Evolutionary conservation across 2,888 invertebrate genomes (phyloP), one percentile per base, ranked within the genome.

Genomic region (Ophion ellenae): DNA sequence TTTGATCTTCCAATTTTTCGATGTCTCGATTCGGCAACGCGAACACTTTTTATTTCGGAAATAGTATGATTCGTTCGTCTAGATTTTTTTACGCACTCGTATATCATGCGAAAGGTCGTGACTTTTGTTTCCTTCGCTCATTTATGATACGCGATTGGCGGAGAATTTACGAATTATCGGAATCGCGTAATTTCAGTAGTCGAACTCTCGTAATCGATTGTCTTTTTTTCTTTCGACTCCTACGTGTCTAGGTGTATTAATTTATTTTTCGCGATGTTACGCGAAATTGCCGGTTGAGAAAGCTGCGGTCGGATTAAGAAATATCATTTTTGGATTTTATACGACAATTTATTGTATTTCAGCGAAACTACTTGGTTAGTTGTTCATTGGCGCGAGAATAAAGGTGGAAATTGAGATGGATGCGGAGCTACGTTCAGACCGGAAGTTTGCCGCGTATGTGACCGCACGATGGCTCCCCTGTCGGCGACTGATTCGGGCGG

Each of bases 151-250:
- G 4, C 32, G 32, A 32, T 32, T 53, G 0, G 20, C 28, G 11
- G 17, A 74, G 24, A 24, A n/a, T 75, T 28, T 64, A 47, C 53
- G 67, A 36, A 53, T 47, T n/a, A 53, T 57, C 40, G 76, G 32
- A 61, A 32, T 64, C 64, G 32, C 11, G 67, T 28, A 32, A 36
- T 53, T 66, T 32, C 36, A 14, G 7, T 4, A 40, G 24, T 77
- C 67, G 67, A 77, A 69, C 57, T 77, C 77, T 77, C 67, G 64
- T 59, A 14, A 45, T 69, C 77, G 67, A 69, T 77, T 69, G 36
- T 28, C 57, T 77, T 77, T 59, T 40, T 28, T 28, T 66, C 17
- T 14, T 47, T 47, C 28, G 2, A 0, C 47, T 53, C 70, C 53
- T 17, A 70, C 53, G 45, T 17, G 0, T 14, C 53, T 70, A 70